These are phyloP conservation scores for Dromaius novaehollandiae DNA, from an alignment of 2,113 vertebrate species.

Conservation along the genomic window DNA sequence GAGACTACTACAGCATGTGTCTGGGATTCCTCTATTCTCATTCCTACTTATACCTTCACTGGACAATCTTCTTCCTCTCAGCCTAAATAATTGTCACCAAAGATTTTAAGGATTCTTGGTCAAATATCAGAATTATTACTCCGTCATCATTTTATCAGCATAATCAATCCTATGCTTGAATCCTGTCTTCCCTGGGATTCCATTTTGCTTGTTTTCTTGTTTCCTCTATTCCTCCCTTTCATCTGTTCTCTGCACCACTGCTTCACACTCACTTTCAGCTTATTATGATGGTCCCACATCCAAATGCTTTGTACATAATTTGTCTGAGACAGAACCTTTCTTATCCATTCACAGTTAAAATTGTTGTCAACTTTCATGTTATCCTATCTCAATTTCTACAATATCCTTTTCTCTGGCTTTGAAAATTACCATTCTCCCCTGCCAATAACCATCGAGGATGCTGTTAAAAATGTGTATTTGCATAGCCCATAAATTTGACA, in stretches of 20 bases:
- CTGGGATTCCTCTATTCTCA: background rate
- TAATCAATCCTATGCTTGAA: background rate
- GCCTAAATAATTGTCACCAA: background rate
- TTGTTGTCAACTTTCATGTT: background rate
- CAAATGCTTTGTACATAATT: background rate
- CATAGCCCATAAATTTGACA: background rate
- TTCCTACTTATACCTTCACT: background rate
- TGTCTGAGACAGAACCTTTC: background rate
- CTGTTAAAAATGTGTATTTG: background rate
- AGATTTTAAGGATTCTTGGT: background rate
- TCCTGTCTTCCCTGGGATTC: background rate
- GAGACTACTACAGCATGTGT: background rate
- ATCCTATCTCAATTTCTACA: background rate
- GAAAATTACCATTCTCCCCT: background rate
- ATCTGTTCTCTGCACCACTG: background rate
- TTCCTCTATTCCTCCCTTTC: background rate
- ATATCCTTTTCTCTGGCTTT: background rate
- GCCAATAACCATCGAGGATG: background rate
- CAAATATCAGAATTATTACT: background rate
- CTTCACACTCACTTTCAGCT: background rate
- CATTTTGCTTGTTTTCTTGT: background rate
- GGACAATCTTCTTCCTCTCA: background rate
- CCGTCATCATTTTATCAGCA: background rate
- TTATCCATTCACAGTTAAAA: background rate
- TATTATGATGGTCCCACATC: background rate